phyloP scores from a whole-genome alignment of 2,888 invertebrate species.

The Bellardia pandia region DNA sequence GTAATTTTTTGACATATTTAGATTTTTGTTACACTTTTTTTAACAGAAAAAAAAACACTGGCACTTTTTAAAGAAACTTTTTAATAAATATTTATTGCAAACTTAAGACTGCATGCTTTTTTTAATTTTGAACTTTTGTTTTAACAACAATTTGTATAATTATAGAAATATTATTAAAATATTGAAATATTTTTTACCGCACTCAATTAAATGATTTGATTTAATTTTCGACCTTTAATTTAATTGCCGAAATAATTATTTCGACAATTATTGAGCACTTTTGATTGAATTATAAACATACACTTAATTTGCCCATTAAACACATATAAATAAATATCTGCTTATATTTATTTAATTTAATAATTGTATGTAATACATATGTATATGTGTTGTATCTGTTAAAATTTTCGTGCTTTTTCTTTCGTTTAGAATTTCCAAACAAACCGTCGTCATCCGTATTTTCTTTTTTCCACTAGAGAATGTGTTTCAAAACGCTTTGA shows the following conservation, averaged over 20 bases:
- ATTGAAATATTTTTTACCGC: not conserved
- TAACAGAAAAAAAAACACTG: too few species aligned
- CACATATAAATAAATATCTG: not conserved
- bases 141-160: not conserved
- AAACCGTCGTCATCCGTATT: conserved; percentile 58
- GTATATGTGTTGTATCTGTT: not conserved
- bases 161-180: not conserved
- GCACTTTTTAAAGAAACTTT: not conserved
- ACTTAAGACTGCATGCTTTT: not conserved
- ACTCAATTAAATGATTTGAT: not conserved
- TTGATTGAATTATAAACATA: not conserved
- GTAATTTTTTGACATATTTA: conserved; percentile 56
- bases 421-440: conserved; percentile 28
- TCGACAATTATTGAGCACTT: conserved; percentile 28
- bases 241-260: not conserved
- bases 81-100: too few species aligned
- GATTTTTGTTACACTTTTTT: too few species aligned
- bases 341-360: conserved; percentile 3
- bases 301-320: conserved; percentile 18
- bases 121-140: not conserved
- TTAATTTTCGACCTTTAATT: not conserved
- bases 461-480: conserved; percentile 10
- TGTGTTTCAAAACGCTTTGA: conserved; percentile 68
- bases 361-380: not conserved
- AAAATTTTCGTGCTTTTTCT: conserved; percentile 33